phyloP scores from a whole-genome alignment of 2,113 vertebrate genomes.

The Paralichthys olivaceus region DNA sequence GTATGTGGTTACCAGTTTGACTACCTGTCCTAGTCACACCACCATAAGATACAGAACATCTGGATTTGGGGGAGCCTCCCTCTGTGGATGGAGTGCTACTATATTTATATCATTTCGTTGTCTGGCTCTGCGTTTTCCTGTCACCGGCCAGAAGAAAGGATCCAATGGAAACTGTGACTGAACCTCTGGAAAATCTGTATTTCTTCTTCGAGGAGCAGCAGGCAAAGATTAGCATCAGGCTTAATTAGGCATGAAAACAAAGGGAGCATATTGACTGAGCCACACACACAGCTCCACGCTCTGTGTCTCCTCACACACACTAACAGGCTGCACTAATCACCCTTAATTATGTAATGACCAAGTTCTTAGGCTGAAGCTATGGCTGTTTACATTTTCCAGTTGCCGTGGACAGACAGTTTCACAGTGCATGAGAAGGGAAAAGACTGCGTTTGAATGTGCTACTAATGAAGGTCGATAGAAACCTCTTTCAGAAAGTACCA shows the following conservation, averaged over 20 bases:
- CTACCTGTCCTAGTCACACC: background rate
- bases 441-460: background rate
- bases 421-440: background rate
- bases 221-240: slow-evolving; percentile 31
- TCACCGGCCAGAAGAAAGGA: slow-evolving; percentile 1
- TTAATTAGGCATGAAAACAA: slow-evolving; percentile 37
- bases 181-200: slow-evolving; percentile 25
- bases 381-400: slow-evolving; percentile 28
- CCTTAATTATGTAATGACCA: slow-evolving; percentile 45
- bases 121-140: slow-evolving; percentile 1
- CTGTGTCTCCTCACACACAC: slow-evolving; percentile 4
- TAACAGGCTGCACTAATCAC: slow-evolving; percentile 50
- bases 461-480: background rate
- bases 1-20: background rate
- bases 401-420: background rate
- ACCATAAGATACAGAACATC: background rate
- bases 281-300: slow-evolving; percentile 18
- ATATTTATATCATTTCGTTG: slow-evolving; percentile 8
- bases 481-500: background rate
- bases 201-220: slow-evolving; percentile 13
- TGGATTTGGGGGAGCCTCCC: slow-evolving; percentile 5
- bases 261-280: slow-evolving; percentile 9
- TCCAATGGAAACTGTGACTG: slow-evolving; percentile 32
- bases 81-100: slow-evolving; percentile 3
- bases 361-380: slow-evolving; percentile 9